phyloP scores from a whole-genome alignment of 2,113 vertebrate genomes.

The Trochalopteron elliotii region DNA sequence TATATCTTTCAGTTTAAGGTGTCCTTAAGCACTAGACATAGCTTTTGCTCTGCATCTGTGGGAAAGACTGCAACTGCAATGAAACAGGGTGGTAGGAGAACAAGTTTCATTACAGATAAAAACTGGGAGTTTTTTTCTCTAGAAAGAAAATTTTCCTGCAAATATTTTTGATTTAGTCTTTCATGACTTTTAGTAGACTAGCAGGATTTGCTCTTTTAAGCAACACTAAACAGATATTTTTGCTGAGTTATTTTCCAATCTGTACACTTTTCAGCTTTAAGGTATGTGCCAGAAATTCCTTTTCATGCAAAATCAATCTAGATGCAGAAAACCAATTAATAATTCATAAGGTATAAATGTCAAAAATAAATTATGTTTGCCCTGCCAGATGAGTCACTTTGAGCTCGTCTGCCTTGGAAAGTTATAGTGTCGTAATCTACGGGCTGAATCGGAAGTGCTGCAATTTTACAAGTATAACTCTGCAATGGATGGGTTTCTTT shows the following conservation, averaged over 20 bases:
- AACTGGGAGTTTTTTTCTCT: rapidly evolving
- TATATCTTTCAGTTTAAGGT: not conserved
- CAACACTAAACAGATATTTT: not conserved
- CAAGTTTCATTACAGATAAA: not conserved
- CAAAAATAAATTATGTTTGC: slow-evolving; percentile 9
- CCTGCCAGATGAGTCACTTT: slow-evolving; percentile 4
- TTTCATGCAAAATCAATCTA: slow-evolving; percentile 19
- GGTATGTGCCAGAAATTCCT: not conserved
- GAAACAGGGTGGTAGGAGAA: not conserved
- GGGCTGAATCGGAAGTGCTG: not conserved
- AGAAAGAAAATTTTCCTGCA: not conserved
- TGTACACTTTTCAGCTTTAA: not conserved
- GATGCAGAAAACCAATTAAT: not conserved
- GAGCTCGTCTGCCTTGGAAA: not conserved
- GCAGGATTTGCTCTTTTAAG: not conserved
- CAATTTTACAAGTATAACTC: not conserved
- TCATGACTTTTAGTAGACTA: not conserved
- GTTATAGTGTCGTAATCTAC: not conserved
- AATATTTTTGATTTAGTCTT: not conserved
- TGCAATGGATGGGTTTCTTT: not conserved
- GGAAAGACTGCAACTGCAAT: not conserved
- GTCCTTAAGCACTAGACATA: not conserved
- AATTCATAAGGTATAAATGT: slow-evolving; percentile 36
- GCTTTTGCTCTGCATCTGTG: not conserved
- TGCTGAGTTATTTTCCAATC: not conserved